Conservation (phyloP, 2,113 vertebrate species). For the Lagopus leucura region DNA sequence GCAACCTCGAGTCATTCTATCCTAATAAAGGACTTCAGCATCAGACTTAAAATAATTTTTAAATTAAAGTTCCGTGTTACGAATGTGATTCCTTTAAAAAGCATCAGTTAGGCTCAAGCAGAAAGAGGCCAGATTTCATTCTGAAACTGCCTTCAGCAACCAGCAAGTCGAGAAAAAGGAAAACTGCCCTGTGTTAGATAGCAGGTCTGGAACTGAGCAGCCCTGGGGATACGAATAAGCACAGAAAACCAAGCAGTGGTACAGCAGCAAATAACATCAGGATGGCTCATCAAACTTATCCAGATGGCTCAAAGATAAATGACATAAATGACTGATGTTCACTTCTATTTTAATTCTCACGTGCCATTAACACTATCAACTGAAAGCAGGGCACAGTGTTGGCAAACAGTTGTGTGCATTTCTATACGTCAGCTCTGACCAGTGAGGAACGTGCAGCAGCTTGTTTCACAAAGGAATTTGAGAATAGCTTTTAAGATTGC, state of each 20-base stretch:
- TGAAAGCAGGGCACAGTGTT: no score
- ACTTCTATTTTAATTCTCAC: not conserved
- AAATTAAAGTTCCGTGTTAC: not conserved
- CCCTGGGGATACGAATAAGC: not conserved
- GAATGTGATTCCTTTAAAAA: not conserved
- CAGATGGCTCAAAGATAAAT: not conserved
- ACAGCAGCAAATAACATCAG: not conserved
- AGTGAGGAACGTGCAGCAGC: no score
- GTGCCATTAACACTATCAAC: no score
- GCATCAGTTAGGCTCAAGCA: not conserved
- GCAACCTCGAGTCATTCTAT: not conserved
- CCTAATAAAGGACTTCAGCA: not conserved
- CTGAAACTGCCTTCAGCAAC: not conserved
- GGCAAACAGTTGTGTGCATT: no score
- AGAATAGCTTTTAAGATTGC: no score
- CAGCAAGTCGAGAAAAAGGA: not conserved
- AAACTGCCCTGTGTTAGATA: accelerated
- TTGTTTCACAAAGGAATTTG: no score
- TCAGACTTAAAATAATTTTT: not conserved
- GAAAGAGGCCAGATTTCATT: not conserved
- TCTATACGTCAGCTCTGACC: no score
- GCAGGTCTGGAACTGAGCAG: not conserved
- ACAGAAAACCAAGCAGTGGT: not conserved
- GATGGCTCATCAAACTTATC: not conserved
- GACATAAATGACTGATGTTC: not conserved